phyloP scores from a whole-genome alignment of 1,140 invertebrate species.

The Pomacea maculata region DNA sequence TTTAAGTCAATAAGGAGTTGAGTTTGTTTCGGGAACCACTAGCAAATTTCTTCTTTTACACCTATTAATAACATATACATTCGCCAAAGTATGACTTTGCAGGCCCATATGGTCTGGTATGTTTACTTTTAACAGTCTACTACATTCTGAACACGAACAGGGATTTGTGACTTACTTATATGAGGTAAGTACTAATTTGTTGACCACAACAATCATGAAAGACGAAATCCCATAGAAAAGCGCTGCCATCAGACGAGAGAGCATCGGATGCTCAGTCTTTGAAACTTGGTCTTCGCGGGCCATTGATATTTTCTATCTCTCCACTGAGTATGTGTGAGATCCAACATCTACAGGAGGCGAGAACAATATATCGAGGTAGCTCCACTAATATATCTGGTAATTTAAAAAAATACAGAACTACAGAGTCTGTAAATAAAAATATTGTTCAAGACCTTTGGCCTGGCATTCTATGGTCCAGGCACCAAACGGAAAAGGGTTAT shows the following conservation, averaged over 20 bases:
- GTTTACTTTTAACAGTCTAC: not conserved
- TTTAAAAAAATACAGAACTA: too few relatives aligned
- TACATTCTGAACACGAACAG: too few relatives aligned
- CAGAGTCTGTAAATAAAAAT: too few relatives aligned
- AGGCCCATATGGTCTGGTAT: too few relatives aligned
- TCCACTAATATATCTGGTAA: too few relatives aligned
- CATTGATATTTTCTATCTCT: not conserved
- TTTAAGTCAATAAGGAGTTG: not conserved
- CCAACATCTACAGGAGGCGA: too few relatives aligned
- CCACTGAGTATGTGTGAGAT: too few relatives aligned
- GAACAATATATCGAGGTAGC: too few relatives aligned
- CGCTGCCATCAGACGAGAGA: slow-evolving; percentile 70
- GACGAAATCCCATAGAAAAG: slow-evolving; percentile 89
- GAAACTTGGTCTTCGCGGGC: not conserved
- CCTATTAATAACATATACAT: not conserved
- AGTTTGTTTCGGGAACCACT: not conserved
- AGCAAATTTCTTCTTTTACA: not conserved
- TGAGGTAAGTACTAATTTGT: slow-evolving; percentile 93
- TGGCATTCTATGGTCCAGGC: too few relatives aligned
- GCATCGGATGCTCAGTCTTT: not conserved
- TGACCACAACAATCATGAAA: slow-evolving; percentile 94
- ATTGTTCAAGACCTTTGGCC: too few relatives aligned
- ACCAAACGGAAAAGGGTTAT: too few relatives aligned
- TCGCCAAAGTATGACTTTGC: not conserved
- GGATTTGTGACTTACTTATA: slow-evolving; percentile 66